Base-by-base conservation (phyloP, 2,888 invertebrate genomes). In the Lingula anatina region DNA sequence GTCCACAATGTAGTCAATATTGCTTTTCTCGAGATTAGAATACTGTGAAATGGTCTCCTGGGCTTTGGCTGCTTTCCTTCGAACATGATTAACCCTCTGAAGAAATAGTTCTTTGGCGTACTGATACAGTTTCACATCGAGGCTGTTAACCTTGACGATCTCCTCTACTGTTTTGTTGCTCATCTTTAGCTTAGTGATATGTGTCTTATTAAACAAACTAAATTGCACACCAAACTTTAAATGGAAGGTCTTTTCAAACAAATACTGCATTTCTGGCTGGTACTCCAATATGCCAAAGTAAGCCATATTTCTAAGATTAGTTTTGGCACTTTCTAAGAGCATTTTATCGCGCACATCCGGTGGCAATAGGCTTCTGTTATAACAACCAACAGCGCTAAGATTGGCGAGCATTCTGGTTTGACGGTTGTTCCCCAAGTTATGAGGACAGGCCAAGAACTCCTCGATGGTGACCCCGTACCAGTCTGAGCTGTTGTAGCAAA, bases 371-470 rank as follows among this genome's bases (percentile, higher is more conserved):
- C 67, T 59, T 5, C 47, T 59, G 56, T 96, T 91, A 80, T 99
- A 99, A 80, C 99, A 99, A 50, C 93, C 92, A 35, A 97, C 88
- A 44, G 95, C 82, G 50, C 90, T 89, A 59, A 99, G 82, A 81
- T 99, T 94, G 18, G 97, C 91, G 68, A 99, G 78, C 99, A 99
- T 99, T 61, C 97, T 83, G 2, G 97, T 96, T 80, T 97, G 97
- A 54, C 99, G 70, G 79, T 99, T 97, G 70, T 86, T 87, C 21
- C 96, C 99, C 71, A 99, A 82, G 82, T 99, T 99, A 77, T 88
- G 87, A 4, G 87, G 86, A 75, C 99, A 99, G 27, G 83, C 81
- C 66, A 92, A 86, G 79, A 99, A 99, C 78, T 94, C 88, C 53
- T 89, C 88, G 40, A 99, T 80, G 12, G 87, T 85, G 3, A 96